phyloP scores from a whole-genome alignment of 2,797 vertebrate genomes.

The Enteromius afrohamiltoni region DNA sequence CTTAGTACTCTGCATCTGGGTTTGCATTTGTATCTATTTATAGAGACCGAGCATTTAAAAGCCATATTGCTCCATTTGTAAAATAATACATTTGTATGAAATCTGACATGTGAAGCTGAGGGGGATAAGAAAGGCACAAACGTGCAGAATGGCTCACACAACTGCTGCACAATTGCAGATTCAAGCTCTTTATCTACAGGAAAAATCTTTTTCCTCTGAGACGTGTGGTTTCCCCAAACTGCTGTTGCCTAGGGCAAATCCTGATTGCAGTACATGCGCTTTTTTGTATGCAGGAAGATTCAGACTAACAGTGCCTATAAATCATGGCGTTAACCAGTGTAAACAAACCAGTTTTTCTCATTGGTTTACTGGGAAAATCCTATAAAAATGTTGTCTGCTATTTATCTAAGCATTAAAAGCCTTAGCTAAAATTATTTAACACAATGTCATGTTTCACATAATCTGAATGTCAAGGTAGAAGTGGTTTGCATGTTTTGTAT shows the following conservation, averaged over 20 bases:
- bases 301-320: background rate
- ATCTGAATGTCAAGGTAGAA: background rate
- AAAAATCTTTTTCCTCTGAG: constrained; percentile 16
- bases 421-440: background rate
- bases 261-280: background rate
- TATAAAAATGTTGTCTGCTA: background rate
- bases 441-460: background rate
- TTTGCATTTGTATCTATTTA: background rate
- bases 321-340: constrained; percentile 8
- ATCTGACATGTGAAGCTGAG: constrained; percentile 2
- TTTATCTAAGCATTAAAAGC: background rate
- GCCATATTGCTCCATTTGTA: background rate
- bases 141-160: background rate
- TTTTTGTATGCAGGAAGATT: background rate
- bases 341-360: background rate
- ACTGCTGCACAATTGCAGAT: background rate
- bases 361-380: background rate
- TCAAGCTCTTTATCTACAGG: constrained; percentile 25
- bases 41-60: background rate
- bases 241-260: background rate
- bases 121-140: background rate
- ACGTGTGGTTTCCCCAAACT: constrained; percentile 11
- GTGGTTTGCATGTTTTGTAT: background rate
- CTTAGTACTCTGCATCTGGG: background rate
- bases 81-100: background rate